phyloP scores from a whole-genome alignment of 2,113 vertebrate genomes.

The Corvus cornix region DNA sequence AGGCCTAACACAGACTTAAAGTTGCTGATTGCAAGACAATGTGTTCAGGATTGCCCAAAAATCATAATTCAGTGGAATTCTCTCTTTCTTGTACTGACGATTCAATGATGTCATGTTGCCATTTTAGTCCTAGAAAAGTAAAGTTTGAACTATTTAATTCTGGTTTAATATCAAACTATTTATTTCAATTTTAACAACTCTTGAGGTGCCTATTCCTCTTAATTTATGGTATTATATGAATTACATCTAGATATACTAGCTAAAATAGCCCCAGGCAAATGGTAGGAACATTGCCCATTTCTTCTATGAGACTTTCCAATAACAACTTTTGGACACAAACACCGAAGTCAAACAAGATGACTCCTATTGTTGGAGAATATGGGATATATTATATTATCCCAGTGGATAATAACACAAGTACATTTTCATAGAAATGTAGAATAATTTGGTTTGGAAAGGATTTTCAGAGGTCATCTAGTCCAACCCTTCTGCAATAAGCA shows the following conservation, averaged over 20 bases:
- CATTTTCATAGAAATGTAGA: not conserved
- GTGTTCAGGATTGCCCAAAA: not conserved
- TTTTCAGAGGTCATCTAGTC: not conserved
- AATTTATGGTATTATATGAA: not conserved
- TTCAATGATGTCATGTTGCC: not conserved
- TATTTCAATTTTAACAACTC: not conserved
- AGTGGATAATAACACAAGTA: not conserved
- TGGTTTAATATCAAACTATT: not conserved
- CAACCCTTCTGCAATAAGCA: not conserved
- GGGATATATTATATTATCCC: no score
- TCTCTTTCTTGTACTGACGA: not conserved
- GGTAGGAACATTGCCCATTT: not conserved
- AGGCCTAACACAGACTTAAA: not conserved
- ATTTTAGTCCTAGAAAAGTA: not conserved
- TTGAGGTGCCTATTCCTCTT: not conserved
- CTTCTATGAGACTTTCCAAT: not conserved
- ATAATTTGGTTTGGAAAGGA: not conserved
- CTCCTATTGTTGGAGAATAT: not conserved
- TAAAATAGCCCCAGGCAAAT: not conserved
- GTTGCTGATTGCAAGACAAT: not conserved
- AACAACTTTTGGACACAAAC: not conserved
- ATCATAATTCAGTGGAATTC: not conserved
- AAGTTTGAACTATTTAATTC: not conserved
- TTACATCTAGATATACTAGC: not conserved
- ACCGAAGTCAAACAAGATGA: rapidly evolving